Conservation (phyloP, 2,797 vertebrate genomes). For the Cirrhinus molitorella region DNA sequence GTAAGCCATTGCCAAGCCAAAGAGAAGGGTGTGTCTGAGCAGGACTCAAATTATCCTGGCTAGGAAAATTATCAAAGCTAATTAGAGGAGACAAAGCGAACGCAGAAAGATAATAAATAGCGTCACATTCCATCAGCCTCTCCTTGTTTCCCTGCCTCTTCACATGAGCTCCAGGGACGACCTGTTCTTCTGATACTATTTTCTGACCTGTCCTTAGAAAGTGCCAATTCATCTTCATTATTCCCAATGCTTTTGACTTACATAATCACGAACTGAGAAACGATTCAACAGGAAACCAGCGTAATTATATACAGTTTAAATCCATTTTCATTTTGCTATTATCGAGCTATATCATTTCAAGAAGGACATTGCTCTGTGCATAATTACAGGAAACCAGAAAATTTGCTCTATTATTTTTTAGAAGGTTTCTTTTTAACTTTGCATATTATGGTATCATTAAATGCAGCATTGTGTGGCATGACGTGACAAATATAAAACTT, state of each 20-base stretch:
- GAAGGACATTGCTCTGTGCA: neutral
- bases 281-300: neutral
- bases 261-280: neutral
- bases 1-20: neutral
- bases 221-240: neutral
- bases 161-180: neutral
- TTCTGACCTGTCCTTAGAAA: neutral
- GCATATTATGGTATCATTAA: conserved; percentile 4
- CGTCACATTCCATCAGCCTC: neutral
- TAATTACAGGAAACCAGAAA: neutral
- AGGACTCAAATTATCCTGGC: conserved; percentile 44
- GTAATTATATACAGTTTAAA: neutral
- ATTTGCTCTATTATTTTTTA: neutral
- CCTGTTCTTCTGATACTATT: no score
- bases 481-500: neutral
- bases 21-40: conserved; percentile 50
- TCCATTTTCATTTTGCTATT: neutral
- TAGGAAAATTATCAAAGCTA: neutral
- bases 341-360: neutral
- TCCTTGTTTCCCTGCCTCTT: neutral
- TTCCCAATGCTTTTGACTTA: neutral
- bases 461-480: neutral
- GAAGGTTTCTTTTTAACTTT: neutral
- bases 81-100: conserved; percentile 15
- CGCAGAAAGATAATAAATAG: neutral